Conservation (phyloP, 2,888 invertebrate species). For the Calameuta filiformis region DNA sequence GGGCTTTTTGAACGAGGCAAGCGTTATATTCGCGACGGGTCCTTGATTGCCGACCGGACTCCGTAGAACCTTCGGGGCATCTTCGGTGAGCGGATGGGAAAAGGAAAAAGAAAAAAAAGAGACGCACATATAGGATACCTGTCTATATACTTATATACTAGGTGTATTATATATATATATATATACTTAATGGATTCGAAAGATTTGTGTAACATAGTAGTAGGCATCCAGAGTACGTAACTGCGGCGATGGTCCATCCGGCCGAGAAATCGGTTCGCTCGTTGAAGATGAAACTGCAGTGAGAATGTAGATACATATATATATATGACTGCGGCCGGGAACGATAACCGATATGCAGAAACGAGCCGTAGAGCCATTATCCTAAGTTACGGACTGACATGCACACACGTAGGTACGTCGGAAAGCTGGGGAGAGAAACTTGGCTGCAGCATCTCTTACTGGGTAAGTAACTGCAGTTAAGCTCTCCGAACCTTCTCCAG, state of each 20-base stretch:
- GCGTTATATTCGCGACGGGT: not conserved
- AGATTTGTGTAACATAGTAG: not conserved
- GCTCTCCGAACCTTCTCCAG: slow-evolving; percentile 16
- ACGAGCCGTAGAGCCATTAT: slow-evolving; percentile 47
- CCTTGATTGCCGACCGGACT: slow-evolving; percentile 32
- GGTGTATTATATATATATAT: not conserved
- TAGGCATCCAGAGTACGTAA: not conserved
- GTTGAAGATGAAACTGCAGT: not conserved
- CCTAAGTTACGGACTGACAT: slow-evolving; percentile 50
- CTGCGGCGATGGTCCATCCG: not conserved
- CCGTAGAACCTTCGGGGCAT: not conserved
- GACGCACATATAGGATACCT: not conserved
- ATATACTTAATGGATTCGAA: not conserved
- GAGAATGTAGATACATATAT: not conserved
- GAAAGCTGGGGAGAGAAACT: slow-evolving; percentile 38
- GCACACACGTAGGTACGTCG: slow-evolving; percentile 19
- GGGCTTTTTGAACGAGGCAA: not conserved
- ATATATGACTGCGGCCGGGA: slow-evolving; percentile 29
- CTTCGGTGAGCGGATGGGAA: not conserved
- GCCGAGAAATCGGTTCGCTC: not conserved
- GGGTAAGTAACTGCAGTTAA: slow-evolving; percentile 52
- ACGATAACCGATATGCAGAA: slow-evolving; percentile 51
- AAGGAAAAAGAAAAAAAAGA: not conserved
- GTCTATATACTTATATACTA: not conserved
- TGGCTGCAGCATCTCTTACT: slow-evolving; percentile 38